phyloP scores from a whole-genome alignment of 2,113 vertebrate genomes.

The Sialia sialis region DNA sequence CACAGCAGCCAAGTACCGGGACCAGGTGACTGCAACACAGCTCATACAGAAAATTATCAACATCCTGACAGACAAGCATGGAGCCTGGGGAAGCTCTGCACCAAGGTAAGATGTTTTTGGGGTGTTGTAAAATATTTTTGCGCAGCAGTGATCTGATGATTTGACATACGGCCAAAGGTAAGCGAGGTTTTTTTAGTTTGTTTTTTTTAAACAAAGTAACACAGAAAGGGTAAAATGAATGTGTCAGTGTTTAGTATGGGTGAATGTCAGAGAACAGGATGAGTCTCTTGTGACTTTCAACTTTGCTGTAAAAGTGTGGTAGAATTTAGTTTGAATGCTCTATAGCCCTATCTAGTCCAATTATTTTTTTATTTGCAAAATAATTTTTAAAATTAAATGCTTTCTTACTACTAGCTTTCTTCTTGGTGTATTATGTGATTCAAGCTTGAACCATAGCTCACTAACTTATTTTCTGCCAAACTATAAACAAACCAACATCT shows the following conservation, averaged over 20 bases:
- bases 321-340: background rate
- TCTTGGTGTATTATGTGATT: background rate
- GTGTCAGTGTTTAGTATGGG: background rate
- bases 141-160: background rate
- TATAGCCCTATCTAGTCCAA: background rate
- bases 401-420: background rate
- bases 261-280: background rate
- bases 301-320: background rate
- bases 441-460: background rate
- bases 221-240: background rate
- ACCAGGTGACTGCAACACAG: constrained; percentile 94
- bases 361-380: background rate
- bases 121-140: background rate
- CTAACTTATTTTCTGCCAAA: background rate
- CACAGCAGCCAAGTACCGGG: constrained; percentile 91
- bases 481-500: background rate
- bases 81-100: constrained; percentile 90
- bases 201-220: background rate
- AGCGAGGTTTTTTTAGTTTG: background rate
- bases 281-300: background rate
- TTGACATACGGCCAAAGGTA: background rate
- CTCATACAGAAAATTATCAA: constrained; percentile 96
- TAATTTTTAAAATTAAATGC: background rate
- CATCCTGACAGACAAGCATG: constrained; percentile 95
- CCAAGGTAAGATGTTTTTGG: constrained; percentile 75